Conservation (phyloP, 1,140 invertebrate genomes). For the Hesperophylax magnus region DNA sequence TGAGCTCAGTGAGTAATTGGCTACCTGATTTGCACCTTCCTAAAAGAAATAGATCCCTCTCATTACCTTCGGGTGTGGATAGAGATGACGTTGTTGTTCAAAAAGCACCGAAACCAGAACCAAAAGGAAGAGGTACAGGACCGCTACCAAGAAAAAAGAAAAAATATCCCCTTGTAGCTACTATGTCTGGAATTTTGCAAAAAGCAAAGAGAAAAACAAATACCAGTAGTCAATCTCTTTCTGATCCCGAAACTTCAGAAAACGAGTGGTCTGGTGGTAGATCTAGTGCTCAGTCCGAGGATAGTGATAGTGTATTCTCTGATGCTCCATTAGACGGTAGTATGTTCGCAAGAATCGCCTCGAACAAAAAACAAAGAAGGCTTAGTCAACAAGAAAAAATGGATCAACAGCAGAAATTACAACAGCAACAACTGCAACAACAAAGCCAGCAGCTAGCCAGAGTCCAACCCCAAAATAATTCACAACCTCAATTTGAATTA, state of each 20-base stretch:
- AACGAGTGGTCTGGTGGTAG: slow-evolving; percentile 80
- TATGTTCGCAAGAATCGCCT: slow-evolving; percentile 76
- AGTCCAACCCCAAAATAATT: slow-evolving; percentile 44
- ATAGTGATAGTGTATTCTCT: slow-evolving; percentile 80
- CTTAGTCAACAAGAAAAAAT: slow-evolving; percentile 68
- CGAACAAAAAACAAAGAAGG: slow-evolving; percentile 71
- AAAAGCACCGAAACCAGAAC: slow-evolving; percentile 65
- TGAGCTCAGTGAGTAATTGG: slow-evolving; percentile 85
- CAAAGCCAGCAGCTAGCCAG: slow-evolving; percentile 51
- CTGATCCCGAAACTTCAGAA: slow-evolving; percentile 85
- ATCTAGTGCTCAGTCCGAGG: slow-evolving; percentile 78
- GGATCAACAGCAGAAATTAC: slow-evolving; percentile 68
- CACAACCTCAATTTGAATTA: slow-evolving; percentile 53
- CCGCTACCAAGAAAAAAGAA: slow-evolving; percentile 77
- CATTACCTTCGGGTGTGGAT: slow-evolving; percentile 80
- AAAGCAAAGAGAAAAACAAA: slow-evolving; percentile 80
- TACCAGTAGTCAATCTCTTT: slow-evolving; percentile 75
- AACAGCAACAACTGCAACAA: slow-evolving; percentile 68
- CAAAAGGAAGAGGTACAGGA: slow-evolving; percentile 53
- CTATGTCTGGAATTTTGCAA: slow-evolving; percentile 84
- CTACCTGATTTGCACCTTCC: slow-evolving; percentile 85
- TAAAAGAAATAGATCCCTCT: slow-evolving; percentile 84
- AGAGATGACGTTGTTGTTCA: slow-evolving; percentile 71
- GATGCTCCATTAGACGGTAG: slow-evolving; percentile 74
- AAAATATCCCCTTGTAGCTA: slow-evolving; percentile 83